These are phyloP conservation scores for Halichoerus grypus DNA, from an alignment of 2,113 vertebrate genomes.

Conservation along the genomic window DNA sequence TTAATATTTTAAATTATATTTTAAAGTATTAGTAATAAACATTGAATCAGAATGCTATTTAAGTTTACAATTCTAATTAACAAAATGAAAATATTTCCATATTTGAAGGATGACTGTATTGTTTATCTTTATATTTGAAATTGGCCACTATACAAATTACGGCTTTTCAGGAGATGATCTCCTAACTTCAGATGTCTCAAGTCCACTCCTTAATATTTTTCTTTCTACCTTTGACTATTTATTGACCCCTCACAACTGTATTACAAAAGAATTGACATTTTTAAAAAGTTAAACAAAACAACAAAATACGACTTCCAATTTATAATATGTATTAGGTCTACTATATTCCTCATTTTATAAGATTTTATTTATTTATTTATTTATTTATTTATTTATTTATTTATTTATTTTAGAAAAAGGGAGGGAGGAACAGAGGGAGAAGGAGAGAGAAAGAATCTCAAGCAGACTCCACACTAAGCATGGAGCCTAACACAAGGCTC, in stretches of 20 bases:
- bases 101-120: neutral
- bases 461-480: no score
- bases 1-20: conserved; percentile 1
- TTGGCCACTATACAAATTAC: neutral
- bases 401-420: neutral
- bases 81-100: neutral
- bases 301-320: neutral
- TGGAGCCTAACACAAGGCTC: neutral
- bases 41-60: neutral
- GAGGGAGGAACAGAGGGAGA: neutral
- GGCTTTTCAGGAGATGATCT: neutral
- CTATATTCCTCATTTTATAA: neutral
- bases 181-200: neutral
- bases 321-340: neutral
- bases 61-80: conserved; percentile 26
- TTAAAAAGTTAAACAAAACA: neutral
- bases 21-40: conserved; percentile 38
- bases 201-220: neutral
- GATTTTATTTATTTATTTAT: neutral
- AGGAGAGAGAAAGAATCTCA: neutral
- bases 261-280: neutral
- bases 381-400: neutral
- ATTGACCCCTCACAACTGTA: neutral
- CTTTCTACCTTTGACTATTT: neutral
- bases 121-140: conserved; percentile 43